Base-by-base conservation (phyloP, 2,113 vertebrate genomes). In the Poecilia latipinna region DNA sequence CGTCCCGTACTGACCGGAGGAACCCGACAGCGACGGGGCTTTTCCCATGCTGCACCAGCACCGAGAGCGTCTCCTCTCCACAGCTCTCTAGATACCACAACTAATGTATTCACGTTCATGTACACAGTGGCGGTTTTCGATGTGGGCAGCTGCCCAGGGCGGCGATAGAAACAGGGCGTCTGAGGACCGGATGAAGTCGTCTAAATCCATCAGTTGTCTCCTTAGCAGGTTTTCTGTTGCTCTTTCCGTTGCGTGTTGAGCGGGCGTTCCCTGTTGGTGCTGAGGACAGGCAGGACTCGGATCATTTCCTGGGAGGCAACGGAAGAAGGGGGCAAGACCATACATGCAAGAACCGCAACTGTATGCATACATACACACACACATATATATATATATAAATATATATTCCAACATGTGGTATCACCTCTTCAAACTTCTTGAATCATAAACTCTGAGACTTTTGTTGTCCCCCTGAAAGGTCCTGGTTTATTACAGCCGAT, bases 21-120 rank as follows among this genome's bases (percentile, higher is more conserved):
- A 86, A 88, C 88, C 90, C 85, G 82, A 85, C 78, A 80, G 86
- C 89, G 85, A 69, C 79, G 85, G 77, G 90, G 90, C 77, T 85
- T 89, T 89, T 88, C 86, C 90, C 83, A 91, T 90, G 90, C 85
- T 92, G 90, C 92, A 94, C 94, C 94, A 95, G 93, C 93, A 93
- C 84, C 68, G 79, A 91, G 90, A 92, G 88, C 84, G 83, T 87
- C 80, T 86, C 86, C 89, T 90, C 89, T 90, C 86, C 79, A 88
- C 78, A 90, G 84, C 83, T 90, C 86, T 89, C 83, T 84, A 80
- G 32, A 86, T 69, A 77, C 80, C 90, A 86, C 89, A 87, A 82
- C 76, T 72, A 80, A 77, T 82, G 66, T 77, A 74, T 71, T 76
- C 68, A 78, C 17, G 19, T 5, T 48, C 5, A 17, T 48, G 44